phyloP scores from a whole-genome alignment of 2,888 invertebrate species.

The Mechanitis messenoides region DNA sequence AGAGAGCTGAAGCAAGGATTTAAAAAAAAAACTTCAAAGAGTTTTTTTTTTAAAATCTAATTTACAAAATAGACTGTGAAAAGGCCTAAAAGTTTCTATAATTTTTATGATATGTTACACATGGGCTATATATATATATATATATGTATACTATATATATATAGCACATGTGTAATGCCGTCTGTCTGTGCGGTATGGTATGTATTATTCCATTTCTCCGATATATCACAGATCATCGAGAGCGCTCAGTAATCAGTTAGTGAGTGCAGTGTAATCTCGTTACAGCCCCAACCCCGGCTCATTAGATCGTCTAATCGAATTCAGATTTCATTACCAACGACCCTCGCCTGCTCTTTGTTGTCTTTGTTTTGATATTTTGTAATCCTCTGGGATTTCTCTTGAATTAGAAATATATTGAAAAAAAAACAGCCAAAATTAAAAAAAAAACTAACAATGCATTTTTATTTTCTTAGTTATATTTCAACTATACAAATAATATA shows the following conservation, averaged over 20 bases:
- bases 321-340: conserved; percentile 37
- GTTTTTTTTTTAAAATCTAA: no score
- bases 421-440: neutral
- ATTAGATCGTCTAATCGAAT: conserved; percentile 39
- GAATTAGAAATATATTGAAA: neutral
- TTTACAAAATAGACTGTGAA: no score
- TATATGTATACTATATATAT: no score
- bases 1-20: no score
- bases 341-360: conserved; percentile 19
- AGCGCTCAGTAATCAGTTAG: conserved; percentile 37
- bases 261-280: conserved; percentile 36
- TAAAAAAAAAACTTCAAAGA: no score
- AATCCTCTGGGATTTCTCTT: neutral
- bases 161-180: no score
- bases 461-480: no score
- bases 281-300: conserved; percentile 33
- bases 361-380: conserved; percentile 23
- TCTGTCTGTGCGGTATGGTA: no score
- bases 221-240: conserved; percentile 48
- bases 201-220: neutral
- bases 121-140: no score
- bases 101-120: no score
- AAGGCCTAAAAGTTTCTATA: no score
- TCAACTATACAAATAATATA: neutral
- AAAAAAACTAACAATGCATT: neutral